phyloP scores from a whole-genome alignment of 2,888 invertebrate genomes.

The Ferrisia virgata region DNA sequence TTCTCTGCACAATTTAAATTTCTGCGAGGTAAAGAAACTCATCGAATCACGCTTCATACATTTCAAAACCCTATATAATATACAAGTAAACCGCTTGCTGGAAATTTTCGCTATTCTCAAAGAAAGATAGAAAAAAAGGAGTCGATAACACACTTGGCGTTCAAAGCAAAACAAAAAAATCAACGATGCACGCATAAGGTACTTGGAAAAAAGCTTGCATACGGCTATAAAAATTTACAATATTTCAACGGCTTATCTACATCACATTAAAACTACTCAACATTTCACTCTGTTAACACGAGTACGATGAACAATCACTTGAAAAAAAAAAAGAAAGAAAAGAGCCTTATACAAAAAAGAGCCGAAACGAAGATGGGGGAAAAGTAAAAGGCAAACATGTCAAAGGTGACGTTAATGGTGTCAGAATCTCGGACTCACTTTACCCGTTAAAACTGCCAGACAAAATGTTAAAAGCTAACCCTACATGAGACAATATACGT shows the following conservation, averaged over 20 bases:
- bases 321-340: not conserved
- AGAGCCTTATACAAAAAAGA: not conserved
- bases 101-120: not conserved
- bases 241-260: not conserved
- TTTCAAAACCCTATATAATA: not conserved
- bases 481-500: conserved; percentile 10
- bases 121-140: not conserved
- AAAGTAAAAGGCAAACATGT: not conserved
- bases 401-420: conserved; percentile 19
- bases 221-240: not conserved
- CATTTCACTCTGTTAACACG: not conserved
- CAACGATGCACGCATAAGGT: not conserved
- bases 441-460: conserved; percentile 4
- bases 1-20: no score
- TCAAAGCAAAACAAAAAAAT: not conserved
- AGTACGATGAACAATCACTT: conserved; percentile 10
- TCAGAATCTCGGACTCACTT: conserved; percentile 16
- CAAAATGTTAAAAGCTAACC: not conserved
- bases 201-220: not conserved
- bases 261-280: not conserved
- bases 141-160: not conserved
- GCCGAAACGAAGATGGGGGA: not conserved
- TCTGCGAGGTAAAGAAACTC: no score
- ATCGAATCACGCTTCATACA: no score
- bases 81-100: not conserved